These are phyloP conservation scores for Amblyraja radiata DNA, from an alignment of 2,797 vertebrate species.

Conservation along the genomic window DNA sequence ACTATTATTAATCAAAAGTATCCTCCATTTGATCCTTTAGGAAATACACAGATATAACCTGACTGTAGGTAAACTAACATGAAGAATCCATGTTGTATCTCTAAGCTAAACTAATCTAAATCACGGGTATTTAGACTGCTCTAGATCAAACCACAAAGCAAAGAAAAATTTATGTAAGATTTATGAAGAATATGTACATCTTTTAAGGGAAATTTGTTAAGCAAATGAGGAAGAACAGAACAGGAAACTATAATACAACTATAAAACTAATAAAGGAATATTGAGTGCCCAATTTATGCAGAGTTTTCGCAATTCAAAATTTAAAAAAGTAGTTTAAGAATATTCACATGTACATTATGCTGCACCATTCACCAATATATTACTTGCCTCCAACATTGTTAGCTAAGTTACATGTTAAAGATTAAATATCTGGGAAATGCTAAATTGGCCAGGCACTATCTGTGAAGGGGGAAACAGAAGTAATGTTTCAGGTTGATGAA, in stretches of 20 bases:
- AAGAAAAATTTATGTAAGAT: background rate
- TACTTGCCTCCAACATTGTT: background rate
- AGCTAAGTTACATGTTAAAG: background rate
- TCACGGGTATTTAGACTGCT: background rate
- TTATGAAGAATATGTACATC: background rate
- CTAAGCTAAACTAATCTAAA: too few species aligned
- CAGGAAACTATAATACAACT: too few species aligned
- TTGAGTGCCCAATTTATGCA: background rate
- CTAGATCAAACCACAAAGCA: background rate
- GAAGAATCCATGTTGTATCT: too few species aligned
- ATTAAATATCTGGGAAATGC: too few species aligned
- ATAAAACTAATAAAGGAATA: too few species aligned
- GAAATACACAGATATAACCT: background rate
- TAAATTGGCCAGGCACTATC: too few species aligned
- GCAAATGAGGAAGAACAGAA: background rate
- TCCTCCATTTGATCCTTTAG: background rate
- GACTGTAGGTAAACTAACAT: background rate
- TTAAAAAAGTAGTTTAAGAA: background rate
- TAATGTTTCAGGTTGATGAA: too few species aligned
- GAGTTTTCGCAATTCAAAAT: background rate
- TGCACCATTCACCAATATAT: background rate
- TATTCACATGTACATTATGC: background rate
- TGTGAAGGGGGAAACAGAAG: too few species aligned
- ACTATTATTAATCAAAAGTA: background rate
- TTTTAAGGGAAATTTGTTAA: background rate